Conservation (phyloP, 2,888 invertebrate species). For the Phyto melanocephala region DNA sequence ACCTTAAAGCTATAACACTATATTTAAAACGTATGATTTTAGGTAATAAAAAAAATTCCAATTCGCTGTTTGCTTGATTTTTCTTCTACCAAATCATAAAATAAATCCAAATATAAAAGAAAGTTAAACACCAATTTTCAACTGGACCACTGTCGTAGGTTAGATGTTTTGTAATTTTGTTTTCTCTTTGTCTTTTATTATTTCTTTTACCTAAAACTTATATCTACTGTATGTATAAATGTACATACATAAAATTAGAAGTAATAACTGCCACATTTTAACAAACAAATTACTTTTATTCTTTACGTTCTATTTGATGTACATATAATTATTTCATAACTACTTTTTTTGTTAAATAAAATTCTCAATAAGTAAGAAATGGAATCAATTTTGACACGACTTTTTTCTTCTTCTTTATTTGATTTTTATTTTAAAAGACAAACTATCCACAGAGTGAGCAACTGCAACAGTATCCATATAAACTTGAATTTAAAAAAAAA, state of each 20-base stretch:
- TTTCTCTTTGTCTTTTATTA: background rate
- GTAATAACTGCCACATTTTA: constrained; percentile 44
- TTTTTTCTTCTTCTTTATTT: too few species aligned
- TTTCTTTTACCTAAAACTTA: constrained; percentile 4
- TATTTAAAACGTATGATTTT: background rate
- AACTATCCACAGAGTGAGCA: too few species aligned
- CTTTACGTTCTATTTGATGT: too few species aligned
- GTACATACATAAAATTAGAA: constrained; percentile 12
- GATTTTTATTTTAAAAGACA: too few species aligned
- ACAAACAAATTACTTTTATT: background rate
- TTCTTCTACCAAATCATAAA: background rate
- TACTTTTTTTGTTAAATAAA: too few species aligned
- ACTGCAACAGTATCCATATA: too few species aligned
- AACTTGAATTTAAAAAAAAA: too few species aligned
- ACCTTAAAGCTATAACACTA: constrained; percentile 24
- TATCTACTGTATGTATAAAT: too few species aligned
- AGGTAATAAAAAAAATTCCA: background rate
- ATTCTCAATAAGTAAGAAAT: too few species aligned
- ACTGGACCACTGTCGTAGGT: constrained; percentile 46
- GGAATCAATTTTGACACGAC: too few species aligned
- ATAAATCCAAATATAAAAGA: background rate
- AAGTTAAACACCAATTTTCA: constrained; percentile 50
- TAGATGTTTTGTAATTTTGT: constrained; percentile 25
- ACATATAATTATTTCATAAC: too few species aligned
- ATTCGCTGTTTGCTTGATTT: constrained; percentile 6